Conservation (phyloP, 2,888 invertebrate genomes). For the Synergus gifuensis region DNA sequence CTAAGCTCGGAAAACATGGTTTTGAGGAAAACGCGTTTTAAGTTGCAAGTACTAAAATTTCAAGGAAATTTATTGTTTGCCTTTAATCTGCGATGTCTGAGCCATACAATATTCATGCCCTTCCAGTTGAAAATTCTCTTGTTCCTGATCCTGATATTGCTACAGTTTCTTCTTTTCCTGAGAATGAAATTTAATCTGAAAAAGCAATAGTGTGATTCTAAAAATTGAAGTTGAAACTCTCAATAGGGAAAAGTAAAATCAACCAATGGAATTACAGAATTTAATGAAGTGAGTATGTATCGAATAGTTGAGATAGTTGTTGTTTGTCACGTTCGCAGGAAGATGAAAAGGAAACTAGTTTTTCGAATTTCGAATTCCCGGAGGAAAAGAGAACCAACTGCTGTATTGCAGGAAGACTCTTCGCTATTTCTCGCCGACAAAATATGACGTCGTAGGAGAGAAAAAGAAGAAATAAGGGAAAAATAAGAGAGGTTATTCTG, state of each 20-base stretch:
- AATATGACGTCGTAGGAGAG: conserved; percentile 54
- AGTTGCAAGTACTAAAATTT: no score
- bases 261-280: conserved; percentile 3
- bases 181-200: no score
- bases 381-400: conserved; percentile 35
- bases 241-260: background rate
- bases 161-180: background rate
- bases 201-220: background rate
- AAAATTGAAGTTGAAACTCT: background rate
- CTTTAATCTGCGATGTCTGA: no score
- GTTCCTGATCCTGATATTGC: background rate
- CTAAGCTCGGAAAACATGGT: no score
- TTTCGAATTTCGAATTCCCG: conserved; percentile 36
- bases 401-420: conserved; percentile 44
- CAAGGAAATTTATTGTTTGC: no score
- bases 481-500: conserved; percentile 50
- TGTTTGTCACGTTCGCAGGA: conserved; percentile 32
- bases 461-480: conserved; percentile 53
- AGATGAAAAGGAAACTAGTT: conserved; percentile 17
- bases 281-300: conserved; percentile 33
- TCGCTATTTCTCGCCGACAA: conserved; percentile 60
- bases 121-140: no score
- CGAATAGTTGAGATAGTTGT: conserved; percentile 9
- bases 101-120: no score
- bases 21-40: no score